Evolutionary conservation across 30 jellyfish, hydroid and myxozoan species (phyloP).

Genomic region (Hydractinia echinata): DNA sequence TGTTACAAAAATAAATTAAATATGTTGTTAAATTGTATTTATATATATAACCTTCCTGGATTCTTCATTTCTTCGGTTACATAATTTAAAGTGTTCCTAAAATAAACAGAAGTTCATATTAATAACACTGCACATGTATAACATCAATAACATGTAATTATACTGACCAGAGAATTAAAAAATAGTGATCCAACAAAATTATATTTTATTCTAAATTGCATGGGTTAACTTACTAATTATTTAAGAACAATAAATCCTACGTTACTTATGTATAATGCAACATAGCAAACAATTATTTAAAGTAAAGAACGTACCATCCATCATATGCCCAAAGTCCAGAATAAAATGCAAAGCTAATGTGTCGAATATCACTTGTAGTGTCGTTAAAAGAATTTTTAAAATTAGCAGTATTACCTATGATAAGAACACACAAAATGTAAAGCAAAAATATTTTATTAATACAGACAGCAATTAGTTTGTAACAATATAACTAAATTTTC

Average conservation of each 20-base stretch:
- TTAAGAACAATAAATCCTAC: too few relatives aligned
- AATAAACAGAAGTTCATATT: not conserved
- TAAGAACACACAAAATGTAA: not conserved
- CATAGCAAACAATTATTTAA: not conserved
- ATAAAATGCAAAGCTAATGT: slow-evolving; percentile 72
- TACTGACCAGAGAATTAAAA: too few relatives aligned
- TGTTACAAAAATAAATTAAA: too few relatives aligned
- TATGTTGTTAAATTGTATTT: not conserved
- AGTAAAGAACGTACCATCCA: slow-evolving; percentile 63
- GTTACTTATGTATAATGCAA: too few relatives aligned
- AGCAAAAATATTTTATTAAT: not conserved
- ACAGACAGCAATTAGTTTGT: not conserved
- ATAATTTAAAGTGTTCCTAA: slow-evolving; percentile 82
- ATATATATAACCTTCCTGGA: slow-evolving; percentile 53
- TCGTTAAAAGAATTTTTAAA: slow-evolving; percentile 72
- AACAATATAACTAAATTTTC: too few relatives aligned
- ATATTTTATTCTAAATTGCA: too few relatives aligned
- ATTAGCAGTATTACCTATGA: slow-evolving; percentile 51
- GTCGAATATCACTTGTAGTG: slow-evolving; percentile 58
- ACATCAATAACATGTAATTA: too few relatives aligned
- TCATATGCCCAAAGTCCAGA: slow-evolving; percentile 96
- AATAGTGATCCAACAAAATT: too few relatives aligned
- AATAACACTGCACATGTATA: too few relatives aligned
- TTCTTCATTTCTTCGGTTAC: slow-evolving; percentile 94
- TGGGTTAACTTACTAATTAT: too few relatives aligned